These are phyloP conservation scores for Steinernema hermaphroditum DNA, from an alignment of 2,888 invertebrate genomes.

Conservation along the genomic window DNA sequence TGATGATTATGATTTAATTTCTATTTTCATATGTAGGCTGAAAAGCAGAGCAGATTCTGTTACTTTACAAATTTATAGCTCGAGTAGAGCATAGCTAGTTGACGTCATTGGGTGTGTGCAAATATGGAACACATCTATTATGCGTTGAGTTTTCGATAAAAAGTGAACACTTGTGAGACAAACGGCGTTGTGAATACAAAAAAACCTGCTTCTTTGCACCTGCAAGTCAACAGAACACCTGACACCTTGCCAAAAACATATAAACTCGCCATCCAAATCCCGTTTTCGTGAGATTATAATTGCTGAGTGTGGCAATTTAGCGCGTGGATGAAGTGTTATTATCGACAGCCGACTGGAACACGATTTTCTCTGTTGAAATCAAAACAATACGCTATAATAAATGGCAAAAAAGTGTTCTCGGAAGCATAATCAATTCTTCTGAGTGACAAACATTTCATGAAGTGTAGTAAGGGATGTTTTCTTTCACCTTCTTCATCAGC, in stretches of 20 bases:
- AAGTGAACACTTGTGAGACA: background rate
- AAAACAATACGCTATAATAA: no score
- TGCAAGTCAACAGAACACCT: background rate
- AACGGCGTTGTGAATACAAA: background rate
- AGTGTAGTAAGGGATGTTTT: no score
- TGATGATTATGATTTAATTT: no score
- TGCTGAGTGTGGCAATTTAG: conserved; percentile 1
- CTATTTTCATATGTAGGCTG: no score
- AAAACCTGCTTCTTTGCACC: conserved; percentile 25
- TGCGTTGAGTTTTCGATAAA: background rate
- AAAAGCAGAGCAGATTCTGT: no score
- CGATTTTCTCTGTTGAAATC: background rate
- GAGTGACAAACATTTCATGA: no score
- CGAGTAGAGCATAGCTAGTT: background rate
- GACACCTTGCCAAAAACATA: conserved; percentile 8
- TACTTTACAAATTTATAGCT: background rate
- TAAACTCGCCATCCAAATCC: background rate
- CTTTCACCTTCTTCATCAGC: no score
- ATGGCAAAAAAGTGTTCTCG: no score
- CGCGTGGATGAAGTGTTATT: background rate
- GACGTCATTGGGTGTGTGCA: background rate
- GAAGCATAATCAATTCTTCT: no score
- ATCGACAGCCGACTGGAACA: background rate
- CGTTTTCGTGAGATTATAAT: conserved; percentile 2
- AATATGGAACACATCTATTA: background rate